Evolutionary conservation across 2,797 vertebrate genomes (phyloP).

Genomic region (Triplophysa bombifrons): DNA sequence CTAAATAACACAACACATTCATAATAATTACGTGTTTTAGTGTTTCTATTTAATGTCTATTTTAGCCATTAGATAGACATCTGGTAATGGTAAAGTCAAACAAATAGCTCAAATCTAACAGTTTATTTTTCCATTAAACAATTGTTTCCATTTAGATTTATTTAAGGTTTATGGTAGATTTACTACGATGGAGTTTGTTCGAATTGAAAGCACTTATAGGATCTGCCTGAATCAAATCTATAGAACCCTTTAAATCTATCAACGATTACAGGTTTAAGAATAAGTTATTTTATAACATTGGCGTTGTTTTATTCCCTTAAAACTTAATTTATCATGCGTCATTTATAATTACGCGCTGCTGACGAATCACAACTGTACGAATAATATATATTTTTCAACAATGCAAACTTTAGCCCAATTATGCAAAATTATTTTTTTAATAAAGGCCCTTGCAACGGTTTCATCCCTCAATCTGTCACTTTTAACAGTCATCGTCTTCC

Average conservation of each 20-base stretch:
- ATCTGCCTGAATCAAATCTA: not conserved
- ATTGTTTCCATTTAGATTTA: not conserved
- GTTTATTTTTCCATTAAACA: not conserved
- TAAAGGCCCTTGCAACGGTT: constrained; percentile 83
- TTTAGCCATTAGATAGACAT: constrained; percentile 32
- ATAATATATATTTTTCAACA: not conserved
- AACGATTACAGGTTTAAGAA: not conserved
- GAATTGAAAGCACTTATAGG: not conserved
- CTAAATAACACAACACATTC: constrained; percentile 71
- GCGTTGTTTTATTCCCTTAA: not conserved
- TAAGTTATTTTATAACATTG: not conserved
- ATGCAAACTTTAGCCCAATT: constrained; percentile 27
- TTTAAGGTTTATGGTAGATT: not conserved
- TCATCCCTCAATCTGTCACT: constrained; percentile 88
- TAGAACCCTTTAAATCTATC: not conserved
- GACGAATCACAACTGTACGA: not conserved
- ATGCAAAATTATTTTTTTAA: constrained; percentile 62
- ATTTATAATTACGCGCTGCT: not conserved
- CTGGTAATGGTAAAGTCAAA: constrained; percentile 13
- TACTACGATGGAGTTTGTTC: not conserved
- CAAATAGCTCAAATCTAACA: not conserved
- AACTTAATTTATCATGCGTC: not conserved
- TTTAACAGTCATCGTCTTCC: constrained; percentile 79
- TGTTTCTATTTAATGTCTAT: constrained; percentile 58
- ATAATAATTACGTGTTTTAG: constrained; percentile 76